Evolutionary conservation across 2,113 vertebrate species (phyloP).

Genomic region (Ailurus styani): DNA sequence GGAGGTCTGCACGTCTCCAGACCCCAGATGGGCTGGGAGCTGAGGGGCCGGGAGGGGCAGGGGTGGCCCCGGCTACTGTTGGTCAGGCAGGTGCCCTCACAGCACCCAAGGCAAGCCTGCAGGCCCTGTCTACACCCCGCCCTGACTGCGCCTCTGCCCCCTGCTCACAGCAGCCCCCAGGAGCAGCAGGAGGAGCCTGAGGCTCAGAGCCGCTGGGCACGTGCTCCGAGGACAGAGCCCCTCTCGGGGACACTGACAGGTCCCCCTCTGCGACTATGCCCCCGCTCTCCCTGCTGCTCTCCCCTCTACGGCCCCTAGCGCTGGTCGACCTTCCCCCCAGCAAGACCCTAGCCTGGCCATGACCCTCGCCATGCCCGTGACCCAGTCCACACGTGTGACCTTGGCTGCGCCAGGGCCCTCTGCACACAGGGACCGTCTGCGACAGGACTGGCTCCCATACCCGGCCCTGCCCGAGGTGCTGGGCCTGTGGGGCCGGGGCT

Average conservation of each 20-base stretch:
- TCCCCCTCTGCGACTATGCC: background rate
- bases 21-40: rapidly evolving
- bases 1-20: too few relatives aligned
- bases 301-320: background rate
- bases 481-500: rapidly evolving
- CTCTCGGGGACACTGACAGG: background rate
- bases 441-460: background rate
- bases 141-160: background rate
- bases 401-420: background rate
- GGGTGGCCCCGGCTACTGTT: background rate
- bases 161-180: background rate
- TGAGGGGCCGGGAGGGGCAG: background rate
- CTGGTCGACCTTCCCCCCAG: background rate
- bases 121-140: background rate
- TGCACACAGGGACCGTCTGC: background rate
- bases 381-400: background rate
- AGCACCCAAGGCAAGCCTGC: background rate
- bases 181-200: background rate
- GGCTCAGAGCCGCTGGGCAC: too few relatives aligned
- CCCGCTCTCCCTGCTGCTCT: rapidly evolving
- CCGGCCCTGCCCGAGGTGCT: rapidly evolving
- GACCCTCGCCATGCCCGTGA: background rate
- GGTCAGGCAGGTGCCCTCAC: background rate
- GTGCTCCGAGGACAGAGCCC: background rate
- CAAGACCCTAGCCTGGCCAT: rapidly evolving